Conservation (phyloP, 1,140 invertebrate genomes). For the Trigoniulus corallinus region DNA sequence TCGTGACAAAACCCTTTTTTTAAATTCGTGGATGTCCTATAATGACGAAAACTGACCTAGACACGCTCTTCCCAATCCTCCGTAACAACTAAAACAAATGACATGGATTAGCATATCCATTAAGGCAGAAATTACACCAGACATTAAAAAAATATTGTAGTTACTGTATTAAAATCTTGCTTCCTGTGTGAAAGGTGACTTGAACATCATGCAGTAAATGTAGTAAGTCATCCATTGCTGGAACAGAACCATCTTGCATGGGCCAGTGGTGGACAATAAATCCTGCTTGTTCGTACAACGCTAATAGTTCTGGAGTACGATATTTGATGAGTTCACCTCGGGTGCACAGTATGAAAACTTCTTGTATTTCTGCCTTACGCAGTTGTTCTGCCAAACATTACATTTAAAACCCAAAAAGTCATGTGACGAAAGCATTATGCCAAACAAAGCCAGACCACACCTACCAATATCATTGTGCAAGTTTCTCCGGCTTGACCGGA, state of each 20-base stretch:
- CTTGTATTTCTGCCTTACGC: neutral
- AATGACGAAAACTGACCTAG: neutral
- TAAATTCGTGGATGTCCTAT: no score
- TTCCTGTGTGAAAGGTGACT: neutral
- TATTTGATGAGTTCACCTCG: neutral
- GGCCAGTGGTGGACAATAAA: neutral
- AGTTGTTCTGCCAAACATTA: neutral
- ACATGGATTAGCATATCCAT: no score
- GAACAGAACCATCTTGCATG: neutral
- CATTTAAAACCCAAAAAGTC: neutral
- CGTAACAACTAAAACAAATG: constrained; percentile 1
- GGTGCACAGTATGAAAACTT: neutral
- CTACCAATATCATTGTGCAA: neutral
- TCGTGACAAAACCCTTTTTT: no score
- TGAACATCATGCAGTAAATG: neutral
- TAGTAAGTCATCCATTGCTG: neutral
- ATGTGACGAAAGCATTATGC: neutral
- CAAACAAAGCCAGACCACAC: neutral
- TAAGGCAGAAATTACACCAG: no score
- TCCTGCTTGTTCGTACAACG: neutral
- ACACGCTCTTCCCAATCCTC: neutral
- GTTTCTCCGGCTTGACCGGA: neutral
- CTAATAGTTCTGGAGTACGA: neutral
- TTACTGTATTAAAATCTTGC: neutral
- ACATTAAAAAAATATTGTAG: neutral